Evolutionary conservation across 2,888 invertebrate species (phyloP).

Genomic region (Serrognathus titanus): DNA sequence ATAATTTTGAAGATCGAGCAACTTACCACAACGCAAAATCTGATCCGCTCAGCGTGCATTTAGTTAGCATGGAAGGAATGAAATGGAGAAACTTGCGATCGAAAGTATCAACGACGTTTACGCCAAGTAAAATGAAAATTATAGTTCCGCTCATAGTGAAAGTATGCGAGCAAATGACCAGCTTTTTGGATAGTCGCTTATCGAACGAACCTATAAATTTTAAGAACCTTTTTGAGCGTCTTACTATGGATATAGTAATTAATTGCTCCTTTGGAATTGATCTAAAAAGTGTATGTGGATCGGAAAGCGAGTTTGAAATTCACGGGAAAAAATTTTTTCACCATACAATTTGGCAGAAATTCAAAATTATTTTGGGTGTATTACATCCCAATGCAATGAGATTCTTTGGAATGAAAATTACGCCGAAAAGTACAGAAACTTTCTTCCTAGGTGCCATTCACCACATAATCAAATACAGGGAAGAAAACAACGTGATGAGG

Average conservation of each 20-base stretch:
- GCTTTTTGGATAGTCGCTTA: slow-evolving; percentile 31
- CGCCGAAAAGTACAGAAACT: slow-evolving; percentile 17
- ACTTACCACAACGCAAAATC: slow-evolving; percentile 54
- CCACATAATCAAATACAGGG: slow-evolving; percentile 46
- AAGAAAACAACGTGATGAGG: slow-evolving; percentile 43
- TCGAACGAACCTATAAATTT: slow-evolving; percentile 20
- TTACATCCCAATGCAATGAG: slow-evolving; percentile 29
- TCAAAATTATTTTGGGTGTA: slow-evolving; percentile 22
- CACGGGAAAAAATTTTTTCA: slow-evolving; percentile 24
- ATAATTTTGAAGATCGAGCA: slow-evolving; percentile 59
- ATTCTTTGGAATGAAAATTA: slow-evolving; percentile 17
- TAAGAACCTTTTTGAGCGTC: slow-evolving; percentile 53
- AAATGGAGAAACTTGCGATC: slow-evolving; percentile 59
- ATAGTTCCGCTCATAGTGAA: slow-evolving; percentile 57
- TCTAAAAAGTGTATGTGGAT: slow-evolving; percentile 52
- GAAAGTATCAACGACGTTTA: slow-evolving; percentile 61
- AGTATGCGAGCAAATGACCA: slow-evolving; percentile 51
- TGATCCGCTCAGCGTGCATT: slow-evolving; percentile 56
- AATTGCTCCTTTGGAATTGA: slow-evolving; percentile 57
- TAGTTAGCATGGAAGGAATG: slow-evolving; percentile 54
- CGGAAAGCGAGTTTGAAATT: slow-evolving; percentile 49
- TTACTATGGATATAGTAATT: slow-evolving; percentile 57
- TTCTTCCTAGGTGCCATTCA: slow-evolving; percentile 40
- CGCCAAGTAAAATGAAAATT: slow-evolving; percentile 59
- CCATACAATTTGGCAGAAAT: slow-evolving; percentile 19